Base-by-base conservation (phyloP, 2,113 vertebrate species). In the Gambusia affinis region DNA sequence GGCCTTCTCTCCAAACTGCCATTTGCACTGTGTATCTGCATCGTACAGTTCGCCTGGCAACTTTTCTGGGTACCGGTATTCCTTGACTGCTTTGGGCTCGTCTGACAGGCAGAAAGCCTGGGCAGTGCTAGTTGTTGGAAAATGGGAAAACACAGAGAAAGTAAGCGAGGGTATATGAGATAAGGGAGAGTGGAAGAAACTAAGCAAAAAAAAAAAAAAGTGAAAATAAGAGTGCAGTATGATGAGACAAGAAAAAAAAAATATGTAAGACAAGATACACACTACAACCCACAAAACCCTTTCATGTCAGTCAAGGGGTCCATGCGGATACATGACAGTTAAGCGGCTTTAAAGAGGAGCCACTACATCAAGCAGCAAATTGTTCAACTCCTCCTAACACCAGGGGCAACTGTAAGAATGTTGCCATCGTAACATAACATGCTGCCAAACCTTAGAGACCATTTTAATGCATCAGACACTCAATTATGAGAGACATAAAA, bases 1-100 rank as follows among this genome's bases (percentile, higher is more conserved):
- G 91, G 97, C 97, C 85, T 96, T 96, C 85, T 96, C 95, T 67
- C 97, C 97, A 60, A 97, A 97, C 80, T 97, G 97, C 97, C 97
- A 97, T 87, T 96, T 97, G 94, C 97, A 97, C 88, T 97, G 97
- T 0, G 95, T 97, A 91, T 96, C 94, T 0, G 96, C 96, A 1
- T 97, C 95, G 0, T 97, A 97, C 12, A 97, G 47, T 86, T 97
- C 94, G 27, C 97, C 97, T 0, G 97, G 97, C 64, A 97, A 76
- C 88, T 96, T 93, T 87, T 96, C 95, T 0, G 96, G 97, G 78
- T 96, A 97, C 54, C 87, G 94, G 87, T 97, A 97, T 84, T 96
- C 96, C 71, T 94, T 91, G 54, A 92, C 82, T 1, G 95, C 94
- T 76, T 87, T 94, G 2, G 97, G 96, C 84, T 95, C 95, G 69